These are phyloP conservation scores for Myxocyprinus asiaticus DNA, from an alignment of 2,113 vertebrate species.

Conservation along the genomic window DNA sequence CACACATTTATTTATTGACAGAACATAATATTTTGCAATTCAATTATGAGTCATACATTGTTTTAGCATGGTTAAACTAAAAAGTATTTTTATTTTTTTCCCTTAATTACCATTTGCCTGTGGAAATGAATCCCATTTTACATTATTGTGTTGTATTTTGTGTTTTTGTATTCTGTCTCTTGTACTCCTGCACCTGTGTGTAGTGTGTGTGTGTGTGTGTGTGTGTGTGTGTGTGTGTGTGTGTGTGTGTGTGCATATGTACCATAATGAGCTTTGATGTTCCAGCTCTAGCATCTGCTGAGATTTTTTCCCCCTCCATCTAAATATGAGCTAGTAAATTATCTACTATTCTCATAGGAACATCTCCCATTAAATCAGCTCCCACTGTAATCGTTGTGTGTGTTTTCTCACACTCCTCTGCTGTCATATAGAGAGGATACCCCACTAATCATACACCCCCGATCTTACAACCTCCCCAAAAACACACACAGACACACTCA, in stretches of 20 bases:
- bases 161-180: conserved; percentile 40
- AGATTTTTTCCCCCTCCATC: background rate
- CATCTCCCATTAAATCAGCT: conserved; percentile 45
- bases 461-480: conserved; percentile 43
- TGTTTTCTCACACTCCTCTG: conserved; percentile 44
- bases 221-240: background rate
- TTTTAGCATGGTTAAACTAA: too few species aligned
- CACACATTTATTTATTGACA: too few species aligned
- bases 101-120: background rate
- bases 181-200: conserved; percentile 18
- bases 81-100: background rate
- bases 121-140: too few species aligned
- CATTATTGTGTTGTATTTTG: conserved; percentile 50
- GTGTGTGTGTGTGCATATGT: conserved; percentile 8
- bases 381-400: conserved; percentile 45
- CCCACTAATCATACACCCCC: conserved; percentile 73
- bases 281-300: conserved; percentile 21
- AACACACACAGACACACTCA: conserved; percentile 34
- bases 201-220: too few species aligned
- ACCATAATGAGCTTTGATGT: conserved; percentile 31
- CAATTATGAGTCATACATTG: background rate
- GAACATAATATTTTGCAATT: background rate
- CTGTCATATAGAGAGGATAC: conserved; percentile 56
- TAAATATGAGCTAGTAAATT: conserved; percentile 42
- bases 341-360: conserved; percentile 39